Evolutionary conservation across 2,888 invertebrate species (phyloP), one percentile per base, ranked within the genome.

Genomic region (Ethmia dodecea): DNA sequence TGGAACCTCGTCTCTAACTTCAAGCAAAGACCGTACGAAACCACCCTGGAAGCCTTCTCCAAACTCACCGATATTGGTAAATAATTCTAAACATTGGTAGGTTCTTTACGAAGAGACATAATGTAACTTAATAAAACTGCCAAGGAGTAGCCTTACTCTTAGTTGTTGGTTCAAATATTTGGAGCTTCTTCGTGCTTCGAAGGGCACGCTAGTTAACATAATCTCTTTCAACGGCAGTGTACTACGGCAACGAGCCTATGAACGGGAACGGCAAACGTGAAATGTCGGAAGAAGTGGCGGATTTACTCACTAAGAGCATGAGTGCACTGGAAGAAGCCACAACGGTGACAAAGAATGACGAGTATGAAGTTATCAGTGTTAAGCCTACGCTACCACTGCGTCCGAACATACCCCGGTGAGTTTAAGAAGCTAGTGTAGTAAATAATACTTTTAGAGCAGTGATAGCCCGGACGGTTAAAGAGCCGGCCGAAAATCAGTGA

Each of bases 1-100:
- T 93, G 92, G 92, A 84, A 74, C 55, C 55, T 87, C 28, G 80
- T 87, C 31, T 76, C 77, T 0, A 87, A 86, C 53, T 78, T 86
- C 33, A 81, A 77, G 25, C 76, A 86, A 55, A 66, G 94, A 59
- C 96, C 97, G 0, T 94, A 94, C 60, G 93, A 93, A 60, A 92
- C 94, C 0, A 93, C 96, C 0, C 70, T 95, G 84, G 94, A 93
- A 56, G 93, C 95, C 1, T 95, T 97, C 73, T 92, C 95, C 13
- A 96, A 95, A 77, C 89, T 97, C 13, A 93, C 94, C 8, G 93
- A 94, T 74, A 92, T 93, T 60, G 84, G 86, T 90, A 90, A 86
- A 64, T 22, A 22, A n/a, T n/a, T n/a, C n/a, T n/a, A n/a, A n/a
- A n/a, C n/a, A n/a, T n/a, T n/a, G n/a, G n/a, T n/a, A n/a, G n/a